Percentiles rank a stretch among this genome's conserved stretches.
These are phyloP conservation scores for Timema podura DNA, from an alignment of 2,888 invertebrate species.

Conservation along the genomic window DNA sequence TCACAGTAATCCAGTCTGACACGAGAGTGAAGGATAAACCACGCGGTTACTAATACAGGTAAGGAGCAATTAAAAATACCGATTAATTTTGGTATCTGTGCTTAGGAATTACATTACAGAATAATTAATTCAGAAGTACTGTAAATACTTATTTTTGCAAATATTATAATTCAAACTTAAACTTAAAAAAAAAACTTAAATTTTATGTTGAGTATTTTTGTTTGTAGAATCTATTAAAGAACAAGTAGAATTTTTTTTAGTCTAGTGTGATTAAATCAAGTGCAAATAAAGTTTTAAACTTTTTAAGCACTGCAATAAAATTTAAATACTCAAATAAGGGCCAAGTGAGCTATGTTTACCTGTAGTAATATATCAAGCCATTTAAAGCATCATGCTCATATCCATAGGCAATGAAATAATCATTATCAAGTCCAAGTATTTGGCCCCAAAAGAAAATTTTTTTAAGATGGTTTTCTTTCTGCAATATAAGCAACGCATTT, in stretches of 20 bases:
- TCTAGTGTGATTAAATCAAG: background rate
- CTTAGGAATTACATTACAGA: no score
- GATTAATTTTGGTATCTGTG: no score
- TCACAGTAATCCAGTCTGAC: no score
- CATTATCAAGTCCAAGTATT: constrained; percentile 67
- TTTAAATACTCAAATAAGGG: background rate
- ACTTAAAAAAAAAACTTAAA: background rate
- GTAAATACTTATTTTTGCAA: no score
- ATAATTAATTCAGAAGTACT: no score
- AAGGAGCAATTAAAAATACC: no score
- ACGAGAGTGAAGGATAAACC: no score
- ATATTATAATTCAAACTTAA: no score
- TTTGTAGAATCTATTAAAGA: no score
- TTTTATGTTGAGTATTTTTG: background rate
- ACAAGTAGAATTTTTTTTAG: no score
- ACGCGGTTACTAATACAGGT: no score
- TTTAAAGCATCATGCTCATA: constrained; percentile 66
- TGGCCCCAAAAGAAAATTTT: constrained; percentile 84
- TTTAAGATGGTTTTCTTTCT: constrained; percentile 79
- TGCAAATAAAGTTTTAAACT: background rate
- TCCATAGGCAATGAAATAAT: constrained; percentile 83
- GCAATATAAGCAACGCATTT: constrained; percentile 71
- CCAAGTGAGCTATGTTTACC: constrained; percentile 40
- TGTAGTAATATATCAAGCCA: constrained; percentile 74
- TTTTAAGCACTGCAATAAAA: background rate